Evolutionary conservation across 2,797 vertebrate genomes (phyloP).

Genomic region (Labroides dimidiatus): DNA sequence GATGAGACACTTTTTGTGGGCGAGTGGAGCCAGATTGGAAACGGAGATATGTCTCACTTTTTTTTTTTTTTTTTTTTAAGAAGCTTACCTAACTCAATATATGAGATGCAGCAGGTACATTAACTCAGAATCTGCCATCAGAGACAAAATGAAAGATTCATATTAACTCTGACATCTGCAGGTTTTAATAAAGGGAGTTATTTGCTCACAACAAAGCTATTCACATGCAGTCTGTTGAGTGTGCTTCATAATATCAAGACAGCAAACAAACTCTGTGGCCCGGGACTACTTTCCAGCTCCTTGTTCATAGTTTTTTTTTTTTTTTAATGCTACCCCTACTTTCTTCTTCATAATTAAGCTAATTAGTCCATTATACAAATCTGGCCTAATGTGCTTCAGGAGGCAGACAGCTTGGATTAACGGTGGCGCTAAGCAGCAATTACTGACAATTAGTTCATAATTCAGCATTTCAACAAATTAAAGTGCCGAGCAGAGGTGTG

Average conservation of each 20-base stretch:
- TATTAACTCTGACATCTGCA: constrained; percentile 37
- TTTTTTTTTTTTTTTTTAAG: constrained; percentile 46
- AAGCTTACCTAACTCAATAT: constrained; percentile 28
- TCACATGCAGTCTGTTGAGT: constrained; percentile 33
- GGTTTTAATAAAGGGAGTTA: constrained; percentile 39
- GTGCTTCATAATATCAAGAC: constrained; percentile 35
- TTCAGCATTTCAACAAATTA: constrained; percentile 86
- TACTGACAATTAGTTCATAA: constrained; percentile 85
- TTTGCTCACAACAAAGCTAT: constrained; percentile 31
- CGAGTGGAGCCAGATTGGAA: constrained; percentile 59
- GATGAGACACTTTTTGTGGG: constrained; percentile 63
- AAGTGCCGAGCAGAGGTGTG: constrained; percentile 42
- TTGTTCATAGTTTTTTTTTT: constrained; percentile 39
- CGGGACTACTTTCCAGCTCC: constrained; percentile 38
- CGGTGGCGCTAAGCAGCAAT: constrained; percentile 82
- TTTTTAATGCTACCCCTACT: constrained; percentile 51
- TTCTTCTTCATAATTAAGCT: constrained; percentile 79
- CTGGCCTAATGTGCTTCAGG: constrained; percentile 82
- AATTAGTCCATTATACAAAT: constrained; percentile 86
- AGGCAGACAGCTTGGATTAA: constrained; percentile 82
- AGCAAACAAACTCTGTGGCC: constrained; percentile 27
- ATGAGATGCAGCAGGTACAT: constrained; percentile 13
- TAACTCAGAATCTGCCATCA: constrained; percentile 2
- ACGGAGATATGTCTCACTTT: constrained; percentile 33
- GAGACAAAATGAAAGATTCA: constrained; percentile 23